Conservation (phyloP, 2,888 invertebrate genomes). For the Leptura quadrifasciata region DNA sequence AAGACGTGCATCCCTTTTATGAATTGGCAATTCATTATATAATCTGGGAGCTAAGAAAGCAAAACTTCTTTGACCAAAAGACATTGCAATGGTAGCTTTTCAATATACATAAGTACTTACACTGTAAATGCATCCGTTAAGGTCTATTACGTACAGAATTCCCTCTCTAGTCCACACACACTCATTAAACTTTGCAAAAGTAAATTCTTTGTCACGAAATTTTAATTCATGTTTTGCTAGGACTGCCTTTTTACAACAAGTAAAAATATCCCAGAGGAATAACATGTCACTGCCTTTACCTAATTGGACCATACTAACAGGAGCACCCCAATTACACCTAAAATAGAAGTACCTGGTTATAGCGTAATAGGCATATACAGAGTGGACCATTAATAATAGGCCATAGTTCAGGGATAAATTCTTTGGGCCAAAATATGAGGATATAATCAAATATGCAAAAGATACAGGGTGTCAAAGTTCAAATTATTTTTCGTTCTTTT, state of each 20-base stretch:
- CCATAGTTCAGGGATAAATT: no score
- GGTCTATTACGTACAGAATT: slow-evolving; percentile 66
- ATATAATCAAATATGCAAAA: no score
- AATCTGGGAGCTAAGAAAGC: no score
- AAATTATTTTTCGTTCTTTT: no score
- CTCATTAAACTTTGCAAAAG: slow-evolving; percentile 57
- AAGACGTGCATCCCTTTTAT: no score
- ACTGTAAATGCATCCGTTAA: slow-evolving; percentile 65
- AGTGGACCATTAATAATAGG: no score
- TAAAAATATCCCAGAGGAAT: slow-evolving; percentile 69
- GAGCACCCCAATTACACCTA: slow-evolving; percentile 65
- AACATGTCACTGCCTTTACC: slow-evolving; percentile 60
- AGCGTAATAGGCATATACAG: no score
- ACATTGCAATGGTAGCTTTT: neutral
- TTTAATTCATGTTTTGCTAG: slow-evolving; percentile 62
- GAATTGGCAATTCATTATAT: no score
- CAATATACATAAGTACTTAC: slow-evolving; percentile 57
- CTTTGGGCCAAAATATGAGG: no score
- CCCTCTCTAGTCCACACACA: slow-evolving; percentile 69
- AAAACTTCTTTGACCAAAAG: no score
- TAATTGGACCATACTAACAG: slow-evolving; percentile 66
- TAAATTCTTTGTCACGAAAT: slow-evolving; percentile 55
- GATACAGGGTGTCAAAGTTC: no score
- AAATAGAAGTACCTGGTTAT: no score
- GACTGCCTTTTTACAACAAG: slow-evolving; percentile 67